phyloP scores from a whole-genome alignment of 1,140 invertebrate genomes.

The Thalassaphorura encarpata region DNA sequence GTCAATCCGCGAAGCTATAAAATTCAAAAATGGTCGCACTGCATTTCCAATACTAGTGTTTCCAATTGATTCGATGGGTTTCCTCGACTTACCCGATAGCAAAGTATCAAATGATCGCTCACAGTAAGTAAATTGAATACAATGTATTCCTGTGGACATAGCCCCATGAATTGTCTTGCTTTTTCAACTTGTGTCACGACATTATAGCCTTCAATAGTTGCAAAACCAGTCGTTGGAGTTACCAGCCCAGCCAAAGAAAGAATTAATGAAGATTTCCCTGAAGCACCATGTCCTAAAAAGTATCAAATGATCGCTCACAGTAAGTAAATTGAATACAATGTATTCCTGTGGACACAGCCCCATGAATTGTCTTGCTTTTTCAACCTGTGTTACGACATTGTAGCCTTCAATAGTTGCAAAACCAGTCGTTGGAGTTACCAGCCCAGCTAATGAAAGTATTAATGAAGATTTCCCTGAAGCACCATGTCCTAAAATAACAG shows the following conservation, averaged over 20 bases:
- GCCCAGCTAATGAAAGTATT: conserved; percentile 17
- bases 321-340: conserved; percentile 19
- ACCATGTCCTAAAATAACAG: conserved; percentile 20
- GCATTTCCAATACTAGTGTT: no score
- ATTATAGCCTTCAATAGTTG: conserved; percentile 12
- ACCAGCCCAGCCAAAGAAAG: conserved; percentile 20
- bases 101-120: conserved; percentile 15
- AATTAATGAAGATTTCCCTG: conserved; percentile 22
- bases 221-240: conserved; percentile 12
- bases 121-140: conserved; percentile 21
- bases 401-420: conserved; percentile 9
- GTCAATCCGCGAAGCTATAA: conserved; percentile 18
- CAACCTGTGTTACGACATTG: conserved; percentile 10
- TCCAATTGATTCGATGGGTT: no score
- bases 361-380: conserved; percentile 9
- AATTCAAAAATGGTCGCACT: background rate
- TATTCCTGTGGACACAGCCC: conserved; percentile 20
- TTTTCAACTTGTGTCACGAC: conserved; percentile 6
- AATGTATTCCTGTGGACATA: conserved; percentile 18
- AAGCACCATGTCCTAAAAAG: conserved; percentile 19
- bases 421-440: conserved; percentile 16
- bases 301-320: conserved; percentile 18
- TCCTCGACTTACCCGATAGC: no score
- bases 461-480: conserved; percentile 21
- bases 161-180: conserved; percentile 13